Percentiles rank a stretch among this genome's conserved stretches.
Conservation (phyloP, 2,888 invertebrate genomes). For the Cremastinae sp. region DNA sequence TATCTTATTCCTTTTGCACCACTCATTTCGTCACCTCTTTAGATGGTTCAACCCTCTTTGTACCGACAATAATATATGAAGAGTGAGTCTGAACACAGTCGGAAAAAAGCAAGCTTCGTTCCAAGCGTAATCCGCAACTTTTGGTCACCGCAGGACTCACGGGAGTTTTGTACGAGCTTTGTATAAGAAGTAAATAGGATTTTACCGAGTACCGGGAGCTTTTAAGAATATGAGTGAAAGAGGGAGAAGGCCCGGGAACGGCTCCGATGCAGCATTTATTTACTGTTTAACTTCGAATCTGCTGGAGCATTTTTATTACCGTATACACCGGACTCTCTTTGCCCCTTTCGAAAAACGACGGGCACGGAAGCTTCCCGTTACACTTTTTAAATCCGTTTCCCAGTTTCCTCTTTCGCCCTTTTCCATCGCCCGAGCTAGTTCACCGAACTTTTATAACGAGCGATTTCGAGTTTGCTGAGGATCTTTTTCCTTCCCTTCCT, state of each 20-base stretch:
- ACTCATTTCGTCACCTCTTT: slow-evolving; percentile 22
- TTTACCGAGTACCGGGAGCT: neutral
- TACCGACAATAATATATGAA: too few relatives aligned
- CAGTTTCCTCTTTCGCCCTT: neutral
- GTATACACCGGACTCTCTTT: slow-evolving; percentile 29
- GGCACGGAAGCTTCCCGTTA: slow-evolving; percentile 51
- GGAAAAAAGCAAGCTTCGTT: neutral
- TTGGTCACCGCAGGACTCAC: slow-evolving; percentile 33
- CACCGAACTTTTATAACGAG: slow-evolving; percentile 58
- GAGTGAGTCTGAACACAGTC: neutral
- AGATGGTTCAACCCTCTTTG: neutral
- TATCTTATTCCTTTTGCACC: too few relatives aligned
- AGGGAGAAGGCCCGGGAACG: neutral
- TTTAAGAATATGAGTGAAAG: neutral
- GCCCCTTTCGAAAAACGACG: slow-evolving; percentile 30
- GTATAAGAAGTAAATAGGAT: slow-evolving; percentile 17
- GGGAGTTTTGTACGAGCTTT: slow-evolving; percentile 23
- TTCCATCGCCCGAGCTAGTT: slow-evolving; percentile 12
- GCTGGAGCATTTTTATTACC: slow-evolving; percentile 57
- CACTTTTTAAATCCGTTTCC: slow-evolving; percentile 50
- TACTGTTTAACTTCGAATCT: slow-evolving; percentile 59
- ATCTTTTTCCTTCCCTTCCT: too few relatives aligned
- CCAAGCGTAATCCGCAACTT: slow-evolving; percentile 38
- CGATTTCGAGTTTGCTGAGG: slow-evolving; percentile 57
- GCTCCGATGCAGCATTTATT: slow-evolving; percentile 48